Evolutionary conservation across 2,797 vertebrate genomes (phyloP), one percentile per base, ranked within the genome.

Genomic region (Bucorvus abyssinicus): DNA sequence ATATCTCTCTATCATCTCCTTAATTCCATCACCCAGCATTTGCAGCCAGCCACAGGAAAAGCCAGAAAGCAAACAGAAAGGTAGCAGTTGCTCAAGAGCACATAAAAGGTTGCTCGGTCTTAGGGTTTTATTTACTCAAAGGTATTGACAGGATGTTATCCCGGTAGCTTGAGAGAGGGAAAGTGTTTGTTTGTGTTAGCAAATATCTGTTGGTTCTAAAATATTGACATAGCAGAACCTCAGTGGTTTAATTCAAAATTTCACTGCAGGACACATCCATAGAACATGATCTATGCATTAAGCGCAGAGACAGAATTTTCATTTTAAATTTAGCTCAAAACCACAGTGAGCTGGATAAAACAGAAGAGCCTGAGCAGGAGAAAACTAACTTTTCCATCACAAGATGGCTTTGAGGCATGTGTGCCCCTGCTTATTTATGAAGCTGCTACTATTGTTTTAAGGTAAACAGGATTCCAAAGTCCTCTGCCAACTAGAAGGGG

Each of bases 391-490:
- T 86, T 93, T 91, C 95, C 91, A 92, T 92, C 95, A 90, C 84
- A 89, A 91, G 69, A 87, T 30, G 40, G 80, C 60, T 96, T 92
- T 96, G 83, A 95, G 94, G 70, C 94, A 78, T 42, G 79, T 86
- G 71, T 95, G 89, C 36, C 94, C 93, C 93, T 94, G 91, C 96
- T 97, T 98, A 96, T 97, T 97, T 98, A 97, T 84, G 94, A 97
- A 97, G 96, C 94, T 91, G 93, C 95, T 97, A 94, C 96, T 94
- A 98, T 98, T 98, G 97, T 98, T 97, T 97, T 97, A 98, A 96
- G 86, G 94, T 97, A 98, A 97, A 97, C 96, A 96, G 97, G 95
- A 97, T 92, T 97, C 97, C 85, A 97, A 38, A 98, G 97, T 96
- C 94, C 90, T 85, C 93, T 97, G 97, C 97, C 97, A 97, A 96